phyloP scores from a whole-genome alignment of 2,888 invertebrate genomes.

The Epirrhoe tristata region DNA sequence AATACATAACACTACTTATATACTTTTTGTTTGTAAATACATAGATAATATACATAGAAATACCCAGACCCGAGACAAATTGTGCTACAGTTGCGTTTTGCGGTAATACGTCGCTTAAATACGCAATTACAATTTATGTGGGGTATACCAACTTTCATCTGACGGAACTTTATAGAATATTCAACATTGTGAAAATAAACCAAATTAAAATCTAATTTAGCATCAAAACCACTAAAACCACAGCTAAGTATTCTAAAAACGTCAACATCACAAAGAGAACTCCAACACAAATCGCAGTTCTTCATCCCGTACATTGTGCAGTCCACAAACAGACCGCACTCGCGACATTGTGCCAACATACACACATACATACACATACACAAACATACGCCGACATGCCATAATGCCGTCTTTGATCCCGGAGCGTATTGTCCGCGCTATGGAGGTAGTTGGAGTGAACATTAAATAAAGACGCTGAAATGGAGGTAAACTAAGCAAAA shows the following conservation, averaged over 20 bases:
- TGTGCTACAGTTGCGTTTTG: too few relatives aligned
- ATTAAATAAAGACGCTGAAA: conserved; percentile 15
- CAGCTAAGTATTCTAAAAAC: background rate
- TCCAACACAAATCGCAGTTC: background rate
- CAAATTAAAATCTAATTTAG: background rate
- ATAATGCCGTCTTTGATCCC: conserved; percentile 29
- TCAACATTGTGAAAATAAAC: background rate
- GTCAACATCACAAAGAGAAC: background rate
- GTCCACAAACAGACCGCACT: background rate
- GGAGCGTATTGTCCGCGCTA: conserved; percentile 24
- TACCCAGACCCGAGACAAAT: too few relatives aligned
- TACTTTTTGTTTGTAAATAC: too few relatives aligned
- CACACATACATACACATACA: conserved; percentile 1
- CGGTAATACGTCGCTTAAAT: too few relatives aligned
- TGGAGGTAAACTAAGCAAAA: background rate
- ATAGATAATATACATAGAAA: too few relatives aligned
- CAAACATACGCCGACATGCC: background rate
- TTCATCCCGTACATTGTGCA: conserved; percentile 3
- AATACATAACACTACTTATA: too few relatives aligned
- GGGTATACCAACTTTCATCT: too few relatives aligned
- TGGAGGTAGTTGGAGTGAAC: conserved; percentile 3
- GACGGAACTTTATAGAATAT: too few relatives aligned
- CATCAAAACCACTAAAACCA: background rate
- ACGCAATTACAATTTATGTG: too few relatives aligned
- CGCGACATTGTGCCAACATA: conserved; percentile 15